phyloP scores from a whole-genome alignment of 1,140 invertebrate species.

The Tigriopus japonicus region DNA sequence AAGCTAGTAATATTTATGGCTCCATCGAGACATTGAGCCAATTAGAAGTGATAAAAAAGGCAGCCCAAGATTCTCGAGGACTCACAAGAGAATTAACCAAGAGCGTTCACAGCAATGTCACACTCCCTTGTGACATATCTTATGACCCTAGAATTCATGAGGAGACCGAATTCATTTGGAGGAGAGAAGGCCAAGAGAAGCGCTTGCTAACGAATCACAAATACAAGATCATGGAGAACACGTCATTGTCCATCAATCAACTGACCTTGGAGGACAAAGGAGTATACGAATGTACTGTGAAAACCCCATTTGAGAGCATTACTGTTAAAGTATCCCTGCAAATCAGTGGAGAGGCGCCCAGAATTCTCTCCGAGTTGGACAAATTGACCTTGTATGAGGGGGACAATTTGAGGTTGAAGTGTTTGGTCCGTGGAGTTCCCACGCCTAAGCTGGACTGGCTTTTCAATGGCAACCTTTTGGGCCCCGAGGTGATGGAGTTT shows the following conservation, averaged over 20 bases:
- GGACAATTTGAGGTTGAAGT: conserved; percentile 1
- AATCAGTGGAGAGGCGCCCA: conserved; percentile 7
- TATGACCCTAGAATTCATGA: conserved; percentile 1
- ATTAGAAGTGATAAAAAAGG: conserved; percentile 9
- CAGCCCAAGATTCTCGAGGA: neutral
- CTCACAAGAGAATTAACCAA: neutral
- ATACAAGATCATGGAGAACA: neutral
- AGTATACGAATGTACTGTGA: conserved; percentile 1
- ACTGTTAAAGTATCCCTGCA: neutral
- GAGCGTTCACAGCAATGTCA: conserved; percentile 1
- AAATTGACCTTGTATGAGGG: conserved; percentile 8
- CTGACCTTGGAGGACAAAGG: conserved; percentile 3
- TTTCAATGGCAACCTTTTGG: neutral
- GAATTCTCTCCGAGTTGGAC: conserved; percentile 9
- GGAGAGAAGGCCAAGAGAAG: no score
- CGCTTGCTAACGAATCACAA: neutral
- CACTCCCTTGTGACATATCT: conserved; percentile 2
- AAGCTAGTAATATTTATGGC: conserved; percentile 12
- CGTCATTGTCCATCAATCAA: neutral
- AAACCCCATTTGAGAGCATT: conserved; percentile 8
- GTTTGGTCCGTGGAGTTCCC: conserved; percentile 10
- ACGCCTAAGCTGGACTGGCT: conserved; percentile 5
- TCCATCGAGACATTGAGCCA: neutral
- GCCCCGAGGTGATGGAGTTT: neutral
- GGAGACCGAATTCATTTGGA: conserved; percentile 3